Conservation (phyloP, 1,140 invertebrate genomes). For the Drosophila grimshawi region DNA sequence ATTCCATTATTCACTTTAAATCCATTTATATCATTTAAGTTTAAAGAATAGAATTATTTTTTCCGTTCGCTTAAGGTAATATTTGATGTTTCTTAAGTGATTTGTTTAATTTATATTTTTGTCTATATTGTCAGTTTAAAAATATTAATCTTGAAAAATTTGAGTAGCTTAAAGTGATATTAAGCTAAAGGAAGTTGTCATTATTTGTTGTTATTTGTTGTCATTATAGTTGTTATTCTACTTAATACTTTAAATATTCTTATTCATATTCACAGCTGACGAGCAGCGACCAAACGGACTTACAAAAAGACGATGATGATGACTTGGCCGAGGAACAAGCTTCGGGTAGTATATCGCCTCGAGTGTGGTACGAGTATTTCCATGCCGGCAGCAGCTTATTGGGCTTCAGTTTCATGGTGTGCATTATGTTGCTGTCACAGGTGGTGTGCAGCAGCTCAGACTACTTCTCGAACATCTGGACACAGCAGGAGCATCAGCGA, state of each 20-base stretch:
- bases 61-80: too few relatives aligned
- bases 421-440: constrained; percentile 89
- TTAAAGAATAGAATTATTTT: too few relatives aligned
- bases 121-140: too few relatives aligned
- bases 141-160: too few relatives aligned
- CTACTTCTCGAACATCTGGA: constrained; percentile 93
- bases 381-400: constrained; percentile 87
- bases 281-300: constrained; percentile 39
- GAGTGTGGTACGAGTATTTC: constrained; percentile 89
- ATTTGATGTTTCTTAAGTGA: too few relatives aligned
- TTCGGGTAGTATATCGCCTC: constrained; percentile 86
- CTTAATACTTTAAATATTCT: not conserved
- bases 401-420: constrained; percentile 86
- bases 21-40: too few relatives aligned
- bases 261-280: constrained; percentile 31
- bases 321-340: constrained; percentile 86
- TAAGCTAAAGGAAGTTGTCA: too few relatives aligned
- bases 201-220: too few relatives aligned
- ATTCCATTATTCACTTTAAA: too few relatives aligned
- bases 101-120: too few relatives aligned
- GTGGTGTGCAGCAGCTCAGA: constrained; percentile 89
- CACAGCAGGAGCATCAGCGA: constrained; percentile 85
- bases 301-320: constrained; percentile 62
- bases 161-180: too few relatives aligned
- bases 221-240: too few relatives aligned